These are phyloP conservation scores for Harpalus rufipes DNA, from an alignment of 2,888 invertebrate genomes.

Conservation along the genomic window DNA sequence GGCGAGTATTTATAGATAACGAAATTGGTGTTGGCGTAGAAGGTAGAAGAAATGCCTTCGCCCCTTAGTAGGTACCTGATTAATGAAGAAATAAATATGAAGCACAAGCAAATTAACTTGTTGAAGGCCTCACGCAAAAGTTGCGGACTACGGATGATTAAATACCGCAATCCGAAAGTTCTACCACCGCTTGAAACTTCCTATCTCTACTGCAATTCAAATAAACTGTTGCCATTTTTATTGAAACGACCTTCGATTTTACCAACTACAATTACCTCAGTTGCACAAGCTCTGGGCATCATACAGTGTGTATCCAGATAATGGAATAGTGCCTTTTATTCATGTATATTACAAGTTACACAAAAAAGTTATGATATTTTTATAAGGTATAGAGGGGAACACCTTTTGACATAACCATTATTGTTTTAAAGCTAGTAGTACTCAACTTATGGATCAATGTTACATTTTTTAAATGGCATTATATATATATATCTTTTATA, in stretches of 20 bases:
- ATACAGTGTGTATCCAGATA: too few relatives aligned
- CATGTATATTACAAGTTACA: too few relatives aligned
- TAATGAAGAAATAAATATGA: constrained; percentile 4
- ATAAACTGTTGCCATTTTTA: constrained; percentile 16
- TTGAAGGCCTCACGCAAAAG: not conserved
- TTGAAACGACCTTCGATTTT: not conserved
- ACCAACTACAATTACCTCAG: constrained; percentile 10
- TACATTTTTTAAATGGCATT: too few relatives aligned
- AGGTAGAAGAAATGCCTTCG: constrained; percentile 26
- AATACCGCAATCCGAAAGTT: not conserved
- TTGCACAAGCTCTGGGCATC: not conserved
- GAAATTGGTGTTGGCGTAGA: not conserved
- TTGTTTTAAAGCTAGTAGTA: too few relatives aligned
- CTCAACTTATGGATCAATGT: too few relatives aligned
- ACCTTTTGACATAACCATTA: too few relatives aligned
- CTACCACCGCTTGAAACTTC: not conserved
- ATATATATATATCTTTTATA: not conserved
- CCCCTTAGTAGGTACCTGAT: not conserved
- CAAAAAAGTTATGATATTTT: too few relatives aligned
- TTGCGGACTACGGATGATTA: not conserved
- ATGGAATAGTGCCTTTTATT: too few relatives aligned
- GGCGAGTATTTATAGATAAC: too few relatives aligned
- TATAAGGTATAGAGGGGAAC: too few relatives aligned
- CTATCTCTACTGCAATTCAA: not conserved
- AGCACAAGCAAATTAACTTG: not conserved